Evolutionary conservation across 2,888 invertebrate genomes (phyloP), one percentile per base, ranked within the genome.

Genomic region (Microdon myrmicae): DNA sequence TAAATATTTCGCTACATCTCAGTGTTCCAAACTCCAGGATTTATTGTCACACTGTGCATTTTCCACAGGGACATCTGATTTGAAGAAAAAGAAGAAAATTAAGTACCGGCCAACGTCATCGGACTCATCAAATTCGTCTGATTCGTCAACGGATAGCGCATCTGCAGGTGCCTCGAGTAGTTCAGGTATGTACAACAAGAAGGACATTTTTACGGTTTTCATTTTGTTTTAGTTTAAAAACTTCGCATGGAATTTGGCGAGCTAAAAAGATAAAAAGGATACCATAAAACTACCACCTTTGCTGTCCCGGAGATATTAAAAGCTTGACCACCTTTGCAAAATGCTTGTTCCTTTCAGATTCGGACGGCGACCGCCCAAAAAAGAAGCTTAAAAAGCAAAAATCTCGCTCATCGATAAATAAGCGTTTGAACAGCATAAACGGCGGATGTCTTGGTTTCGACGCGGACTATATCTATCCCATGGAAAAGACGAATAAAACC

Each of bases 371-470:
- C 12, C 53, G 51, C 13, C 54, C 55, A 60, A 82, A 85, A 74
- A 71, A 83, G 13, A 82, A 82, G 12, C 5, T 10, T 2, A 29
- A 28, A n/a, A 85, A 86, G 43, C 87, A 88, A 71, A 85, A 87
- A 5, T 92, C 92, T 0, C 79, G 91, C 38, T 92, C 91, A 20
- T 92, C 92, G 1, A 81, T 92, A 19, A 91, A 90, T 79, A 92
- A 92, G 75, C 86, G 91, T 7, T 90, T 92, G 89, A 90, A 89
- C 13, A 83, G 87, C 81, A 83, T 88, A 79, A 83, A 86, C 47
- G 85, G 86, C 34, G 81, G 68, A 20, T 61, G 26, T 23, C 37
- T 53, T 13, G 58, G 37, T 17, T 43, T 44, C 13, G 25, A 29
- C 13, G 69, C 69, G 75, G 87, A 88, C 72, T 89, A 87, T 77